Conservation (phyloP, 1,140 invertebrate genomes). For the Chionoecetes opilio region DNA sequence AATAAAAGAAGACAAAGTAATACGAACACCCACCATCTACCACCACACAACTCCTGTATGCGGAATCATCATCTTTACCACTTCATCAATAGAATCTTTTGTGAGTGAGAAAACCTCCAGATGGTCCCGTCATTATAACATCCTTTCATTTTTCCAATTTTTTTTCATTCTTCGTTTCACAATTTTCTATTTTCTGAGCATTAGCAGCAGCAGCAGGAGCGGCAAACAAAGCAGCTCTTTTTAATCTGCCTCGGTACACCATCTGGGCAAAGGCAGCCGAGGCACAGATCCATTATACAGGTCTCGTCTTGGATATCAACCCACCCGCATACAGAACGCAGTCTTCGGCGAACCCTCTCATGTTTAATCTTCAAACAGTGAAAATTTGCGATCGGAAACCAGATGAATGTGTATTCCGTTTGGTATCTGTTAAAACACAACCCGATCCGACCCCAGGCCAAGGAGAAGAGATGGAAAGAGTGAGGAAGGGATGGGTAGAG, state of each 20-base stretch:
- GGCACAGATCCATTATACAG: not conserved
- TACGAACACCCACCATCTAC: too few relatives aligned
- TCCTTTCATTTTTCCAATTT: not conserved
- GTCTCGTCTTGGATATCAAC: not conserved
- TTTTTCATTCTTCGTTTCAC: not conserved
- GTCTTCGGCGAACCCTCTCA: not conserved
- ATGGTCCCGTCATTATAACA: not conserved
- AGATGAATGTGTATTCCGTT: not conserved
- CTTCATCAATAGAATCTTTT: not conserved
- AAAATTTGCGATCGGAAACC: not conserved
- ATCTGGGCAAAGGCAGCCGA: not conserved
- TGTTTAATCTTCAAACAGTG: not conserved
- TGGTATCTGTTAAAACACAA: not conserved
- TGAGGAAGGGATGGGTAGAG: not conserved
- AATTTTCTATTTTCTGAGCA: not conserved
- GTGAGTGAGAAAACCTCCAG: not conserved
- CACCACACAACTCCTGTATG: too few relatives aligned
- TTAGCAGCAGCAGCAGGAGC: not conserved
- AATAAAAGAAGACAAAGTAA: not conserved
- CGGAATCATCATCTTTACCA: too few relatives aligned
- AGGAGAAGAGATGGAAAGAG: not conserved
- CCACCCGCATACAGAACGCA: not conserved
- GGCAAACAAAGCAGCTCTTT: conserved; percentile 16
- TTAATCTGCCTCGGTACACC: not conserved
- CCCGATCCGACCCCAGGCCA: not conserved